Conservation (phyloP, 2,797 vertebrate species). For the Cryptoblepharus egeriae region DNA sequence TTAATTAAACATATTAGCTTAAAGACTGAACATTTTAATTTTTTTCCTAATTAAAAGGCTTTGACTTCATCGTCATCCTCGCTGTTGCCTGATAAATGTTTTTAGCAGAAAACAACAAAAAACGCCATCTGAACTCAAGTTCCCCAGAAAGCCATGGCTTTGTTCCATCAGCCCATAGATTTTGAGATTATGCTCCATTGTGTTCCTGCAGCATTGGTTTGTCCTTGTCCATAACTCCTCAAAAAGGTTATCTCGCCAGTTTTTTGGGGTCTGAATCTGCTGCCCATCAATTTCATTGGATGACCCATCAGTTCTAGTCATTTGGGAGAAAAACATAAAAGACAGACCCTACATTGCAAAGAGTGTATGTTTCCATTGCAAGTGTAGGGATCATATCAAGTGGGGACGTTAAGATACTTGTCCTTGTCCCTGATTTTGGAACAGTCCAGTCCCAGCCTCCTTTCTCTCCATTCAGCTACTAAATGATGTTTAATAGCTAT, state of each 20-base stretch:
- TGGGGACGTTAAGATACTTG: too few species aligned
- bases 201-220: not conserved
- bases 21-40: not conserved
- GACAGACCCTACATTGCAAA: not conserved
- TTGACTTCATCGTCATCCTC: not conserved
- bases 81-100: not conserved
- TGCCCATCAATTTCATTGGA: too few species aligned
- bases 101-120: not conserved
- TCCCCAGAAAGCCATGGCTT: not conserved
- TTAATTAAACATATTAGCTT: slow-evolving; percentile 18
- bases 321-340: not conserved
- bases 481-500: not conserved
- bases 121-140: too few species aligned
- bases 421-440: too few species aligned
- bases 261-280: too few species aligned
- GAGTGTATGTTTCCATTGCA: not conserved
- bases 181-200: too few species aligned
- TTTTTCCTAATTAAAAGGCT: not conserved
- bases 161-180: not conserved
- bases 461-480: not conserved
- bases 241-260: not conserved
- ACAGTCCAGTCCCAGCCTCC: too few species aligned
- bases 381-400: not conserved
- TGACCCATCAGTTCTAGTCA: too few species aligned
- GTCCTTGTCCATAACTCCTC: not conserved